Conservation (phyloP, 2,888 invertebrate species). For the Dendrolimus pini region DNA sequence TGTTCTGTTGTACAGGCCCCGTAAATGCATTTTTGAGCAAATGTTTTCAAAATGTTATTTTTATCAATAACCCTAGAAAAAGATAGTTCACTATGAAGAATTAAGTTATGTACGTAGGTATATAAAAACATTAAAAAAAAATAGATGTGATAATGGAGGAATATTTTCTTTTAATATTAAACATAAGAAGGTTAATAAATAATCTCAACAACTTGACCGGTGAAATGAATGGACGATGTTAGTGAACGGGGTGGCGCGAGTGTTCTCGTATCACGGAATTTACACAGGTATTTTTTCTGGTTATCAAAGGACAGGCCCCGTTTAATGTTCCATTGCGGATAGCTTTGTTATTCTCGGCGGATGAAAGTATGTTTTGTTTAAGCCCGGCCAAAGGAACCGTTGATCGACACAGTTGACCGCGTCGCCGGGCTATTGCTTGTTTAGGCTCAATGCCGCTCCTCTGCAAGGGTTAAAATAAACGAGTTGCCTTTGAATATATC, state of each 20-base stretch:
- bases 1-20: too few species aligned
- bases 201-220: too few species aligned
- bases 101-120: too few species aligned
- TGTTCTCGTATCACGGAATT: neutral
- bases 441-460: neutral
- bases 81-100: too few species aligned
- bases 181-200: too few species aligned
- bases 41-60: too few species aligned
- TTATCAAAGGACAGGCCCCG: neutral
- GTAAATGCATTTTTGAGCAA: too few species aligned
- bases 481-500: neutral
- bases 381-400: neutral
- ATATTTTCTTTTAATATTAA: too few species aligned
- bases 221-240: neutral
- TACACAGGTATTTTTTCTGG: neutral
- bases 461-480: neutral
- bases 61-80: too few species aligned
- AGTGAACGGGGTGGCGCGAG: neutral
- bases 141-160: too few species aligned
- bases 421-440: neutral
- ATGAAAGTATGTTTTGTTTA: neutral
- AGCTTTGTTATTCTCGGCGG: neutral
- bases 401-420: neutral
- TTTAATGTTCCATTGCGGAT: neutral
- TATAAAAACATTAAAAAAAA: too few species aligned